These are phyloP conservation scores for Elysia chlorotica DNA, from an alignment of 1,140 invertebrate genomes.

Conservation along the genomic window DNA sequence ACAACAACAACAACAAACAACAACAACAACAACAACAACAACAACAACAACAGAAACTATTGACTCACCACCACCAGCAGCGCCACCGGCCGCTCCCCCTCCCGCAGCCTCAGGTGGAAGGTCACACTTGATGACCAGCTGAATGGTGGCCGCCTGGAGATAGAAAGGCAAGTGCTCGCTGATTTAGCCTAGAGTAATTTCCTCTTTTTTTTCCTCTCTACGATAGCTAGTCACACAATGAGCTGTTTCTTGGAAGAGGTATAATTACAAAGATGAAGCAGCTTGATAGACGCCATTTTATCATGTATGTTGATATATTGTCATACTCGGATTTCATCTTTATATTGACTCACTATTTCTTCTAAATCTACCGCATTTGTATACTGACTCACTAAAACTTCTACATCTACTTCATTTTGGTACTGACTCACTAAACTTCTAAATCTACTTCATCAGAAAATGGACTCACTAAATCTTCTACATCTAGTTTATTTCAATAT, in stretches of 20 bases:
- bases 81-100: background rate
- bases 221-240: background rate
- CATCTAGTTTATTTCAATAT: too few species aligned
- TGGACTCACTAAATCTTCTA: too few species aligned
- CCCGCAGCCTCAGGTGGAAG: constrained; percentile 31
- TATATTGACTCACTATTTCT: too few species aligned
- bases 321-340: too few species aligned
- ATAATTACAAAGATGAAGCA: background rate
- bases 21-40: background rate
- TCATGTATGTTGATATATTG: too few species aligned
- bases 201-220: background rate
- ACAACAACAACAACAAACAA: background rate
- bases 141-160: constrained; percentile 36
- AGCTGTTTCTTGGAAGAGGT: background rate
- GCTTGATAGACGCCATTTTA: background rate
- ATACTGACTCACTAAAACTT: too few species aligned
- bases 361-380: too few species aligned
- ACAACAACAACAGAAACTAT: background rate
- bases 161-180: background rate
- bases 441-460: too few species aligned
- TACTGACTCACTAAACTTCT: too few species aligned
- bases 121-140: constrained; percentile 40
- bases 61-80: background rate
- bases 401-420: too few species aligned
- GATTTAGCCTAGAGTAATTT: background rate